These are phyloP conservation scores for Drosophila nebulosa DNA, from an alignment of 1,140 invertebrate species.

Conservation along the genomic window DNA sequence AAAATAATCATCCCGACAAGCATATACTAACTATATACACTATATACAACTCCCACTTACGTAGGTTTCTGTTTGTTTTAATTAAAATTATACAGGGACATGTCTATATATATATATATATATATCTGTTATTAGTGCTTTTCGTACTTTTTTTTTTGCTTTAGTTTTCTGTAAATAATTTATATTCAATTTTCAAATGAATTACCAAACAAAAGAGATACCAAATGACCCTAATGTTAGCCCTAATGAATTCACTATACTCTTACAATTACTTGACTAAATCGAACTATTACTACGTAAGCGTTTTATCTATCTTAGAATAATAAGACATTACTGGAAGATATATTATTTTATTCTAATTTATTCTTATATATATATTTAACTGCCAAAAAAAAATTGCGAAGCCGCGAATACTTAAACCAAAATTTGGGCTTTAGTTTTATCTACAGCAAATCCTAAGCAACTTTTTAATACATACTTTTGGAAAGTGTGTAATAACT, in stretches of 20 bases:
- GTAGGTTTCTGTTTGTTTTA: slow-evolving; percentile 62
- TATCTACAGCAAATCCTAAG: too few species aligned
- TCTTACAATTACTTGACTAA: not conserved
- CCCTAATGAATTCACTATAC: not conserved
- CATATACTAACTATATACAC: not conserved
- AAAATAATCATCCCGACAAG: slow-evolving; percentile 44
- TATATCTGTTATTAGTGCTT: slow-evolving; percentile 9
- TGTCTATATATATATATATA: slow-evolving; percentile 6
- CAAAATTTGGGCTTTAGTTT: too few species aligned
- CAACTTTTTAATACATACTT: too few species aligned
- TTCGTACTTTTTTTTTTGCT: slow-evolving; percentile 18
- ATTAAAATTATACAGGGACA: slow-evolving; percentile 60
- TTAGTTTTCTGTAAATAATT: slow-evolving; percentile 52
- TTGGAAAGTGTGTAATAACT: not conserved
- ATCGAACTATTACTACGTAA: too few species aligned
- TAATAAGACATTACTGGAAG: too few species aligned
- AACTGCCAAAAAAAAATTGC: too few species aligned
- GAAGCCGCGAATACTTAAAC: too few species aligned
- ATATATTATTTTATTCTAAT: too few species aligned
- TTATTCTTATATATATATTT: too few species aligned
- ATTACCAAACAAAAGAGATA: slow-evolving; percentile 62
- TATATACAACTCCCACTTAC: slow-evolving; percentile 23
- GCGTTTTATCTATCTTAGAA: too few species aligned
- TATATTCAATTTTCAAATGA: slow-evolving; percentile 74
- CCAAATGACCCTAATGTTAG: not conserved